Conservation (phyloP, 2,113 vertebrate genomes). For the Puntigrus tetrazona region DNA sequence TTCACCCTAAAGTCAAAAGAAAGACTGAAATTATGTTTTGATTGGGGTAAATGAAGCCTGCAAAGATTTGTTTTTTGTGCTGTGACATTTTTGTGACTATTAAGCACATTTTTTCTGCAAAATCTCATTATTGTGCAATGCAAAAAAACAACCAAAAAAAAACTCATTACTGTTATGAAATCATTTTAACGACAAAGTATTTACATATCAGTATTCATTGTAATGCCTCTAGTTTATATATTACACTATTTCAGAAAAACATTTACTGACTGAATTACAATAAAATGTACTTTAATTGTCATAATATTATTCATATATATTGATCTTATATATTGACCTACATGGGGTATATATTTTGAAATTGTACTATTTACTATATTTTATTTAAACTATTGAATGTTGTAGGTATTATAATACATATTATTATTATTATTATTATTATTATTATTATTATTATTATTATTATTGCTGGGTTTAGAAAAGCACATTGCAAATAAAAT, state of each 20-base stretch:
- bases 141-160: neutral
- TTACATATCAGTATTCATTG: neutral
- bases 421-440: no score
- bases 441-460: neutral
- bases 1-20: neutral
- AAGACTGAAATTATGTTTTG: neutral
- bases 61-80: neutral
- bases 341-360: no score
- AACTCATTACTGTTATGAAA: neutral
- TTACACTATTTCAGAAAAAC: neutral
- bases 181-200: neutral
- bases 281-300: no score
- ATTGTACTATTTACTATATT: no score
- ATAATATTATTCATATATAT: no score
- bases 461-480: neutral
- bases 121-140: neutral
- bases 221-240: neutral
- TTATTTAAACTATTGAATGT: no score
- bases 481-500: no score
- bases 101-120: neutral
- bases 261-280: no score
- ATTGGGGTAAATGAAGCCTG: neutral
- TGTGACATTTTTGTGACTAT: neutral
- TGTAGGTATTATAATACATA: no score
- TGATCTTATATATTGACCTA: no score